Percentiles rank a stretch among this genome's conserved stretches.
Evolutionary conservation across 1,140 invertebrate genomes (phyloP).

Genomic region (Drosophila eugracilis): DNA sequence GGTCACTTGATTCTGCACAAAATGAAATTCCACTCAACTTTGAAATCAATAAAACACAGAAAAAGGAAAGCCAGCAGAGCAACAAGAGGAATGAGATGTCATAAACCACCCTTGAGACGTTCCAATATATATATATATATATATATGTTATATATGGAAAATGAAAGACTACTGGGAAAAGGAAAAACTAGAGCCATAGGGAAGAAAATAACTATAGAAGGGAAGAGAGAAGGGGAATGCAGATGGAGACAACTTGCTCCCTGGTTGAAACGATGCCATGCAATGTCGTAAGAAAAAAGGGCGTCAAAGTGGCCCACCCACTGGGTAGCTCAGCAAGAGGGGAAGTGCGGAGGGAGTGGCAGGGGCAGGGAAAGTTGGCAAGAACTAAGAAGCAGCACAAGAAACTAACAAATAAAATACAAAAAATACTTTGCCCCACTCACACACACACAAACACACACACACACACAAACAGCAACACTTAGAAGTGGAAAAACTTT

Average conservation of each 20-base stretch:
- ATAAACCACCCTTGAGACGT: constrained; percentile 45
- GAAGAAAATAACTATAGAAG: background rate
- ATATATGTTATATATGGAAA: too few species aligned
- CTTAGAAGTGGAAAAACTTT: constrained; percentile 22
- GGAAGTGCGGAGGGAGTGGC: background rate
- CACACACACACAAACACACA: background rate
- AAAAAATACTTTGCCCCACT: constrained; percentile 29
- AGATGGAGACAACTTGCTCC: constrained; percentile 12
- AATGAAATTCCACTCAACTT: constrained; percentile 23
- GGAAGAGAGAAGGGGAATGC: background rate
- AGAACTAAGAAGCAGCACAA: constrained; percentile 29
- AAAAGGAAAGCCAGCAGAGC: constrained; percentile 1
- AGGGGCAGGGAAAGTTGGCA: constrained; percentile 31
- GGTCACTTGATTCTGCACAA: constrained; percentile 18
- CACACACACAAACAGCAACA: background rate
- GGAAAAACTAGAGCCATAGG: constrained; percentile 7
- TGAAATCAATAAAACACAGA: constrained; percentile 36
- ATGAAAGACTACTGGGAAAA: constrained; percentile 7
- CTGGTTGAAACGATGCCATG: constrained; percentile 25
- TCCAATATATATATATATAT: constrained; percentile 4
- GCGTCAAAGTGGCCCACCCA: constrained; percentile 26
- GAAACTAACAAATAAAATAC: constrained; percentile 35
- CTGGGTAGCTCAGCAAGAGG: background rate
- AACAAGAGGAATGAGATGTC: constrained; percentile 28
- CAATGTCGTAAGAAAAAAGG: constrained; percentile 58